Evolutionary conservation across 1,140 invertebrate genomes (phyloP).

Genomic region (Propsilocerus akamusi): DNA sequence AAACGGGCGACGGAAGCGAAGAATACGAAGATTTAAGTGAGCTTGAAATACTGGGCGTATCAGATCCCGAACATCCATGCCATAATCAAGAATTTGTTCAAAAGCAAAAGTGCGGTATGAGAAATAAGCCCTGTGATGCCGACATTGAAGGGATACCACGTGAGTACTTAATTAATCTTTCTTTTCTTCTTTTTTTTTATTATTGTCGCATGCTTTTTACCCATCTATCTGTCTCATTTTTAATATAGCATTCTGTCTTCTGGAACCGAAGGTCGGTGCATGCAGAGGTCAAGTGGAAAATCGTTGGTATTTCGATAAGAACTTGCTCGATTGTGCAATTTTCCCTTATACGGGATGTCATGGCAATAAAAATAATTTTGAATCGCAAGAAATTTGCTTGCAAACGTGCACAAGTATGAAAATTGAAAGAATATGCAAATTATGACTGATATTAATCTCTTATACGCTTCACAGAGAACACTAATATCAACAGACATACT

Average conservation of each 20-base stretch:
- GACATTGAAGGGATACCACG: background rate
- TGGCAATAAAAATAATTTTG: conserved; percentile 57
- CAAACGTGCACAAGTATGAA: conserved; percentile 18
- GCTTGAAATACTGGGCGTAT: background rate
- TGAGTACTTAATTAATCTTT: background rate
- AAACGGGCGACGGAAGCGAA: background rate
- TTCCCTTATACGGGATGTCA: conserved; percentile 62
- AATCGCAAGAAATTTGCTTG: conserved; percentile 26
- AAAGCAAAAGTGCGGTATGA: background rate
- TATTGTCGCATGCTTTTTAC: background rate
- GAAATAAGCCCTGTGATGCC: background rate
- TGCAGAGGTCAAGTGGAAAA: conserved; percentile 43
- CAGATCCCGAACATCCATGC: background rate
- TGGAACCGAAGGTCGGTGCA: conserved; percentile 29
- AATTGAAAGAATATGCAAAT: conserved; percentile 30
- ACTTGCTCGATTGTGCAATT: conserved; percentile 38
- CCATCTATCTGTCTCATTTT: background rate
- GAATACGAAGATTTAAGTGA: background rate
- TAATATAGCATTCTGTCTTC: conserved; percentile 16
- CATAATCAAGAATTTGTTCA: background rate
- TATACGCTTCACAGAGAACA: too few relatives aligned
- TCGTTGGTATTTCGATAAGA: conserved; percentile 52
- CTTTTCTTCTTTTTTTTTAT: background rate
- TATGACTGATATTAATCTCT: too few relatives aligned
- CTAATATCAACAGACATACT: too few relatives aligned